phyloP scores from a whole-genome alignment of 2,888 invertebrate species.

The Sphaerophoria rueppellii region DNA sequence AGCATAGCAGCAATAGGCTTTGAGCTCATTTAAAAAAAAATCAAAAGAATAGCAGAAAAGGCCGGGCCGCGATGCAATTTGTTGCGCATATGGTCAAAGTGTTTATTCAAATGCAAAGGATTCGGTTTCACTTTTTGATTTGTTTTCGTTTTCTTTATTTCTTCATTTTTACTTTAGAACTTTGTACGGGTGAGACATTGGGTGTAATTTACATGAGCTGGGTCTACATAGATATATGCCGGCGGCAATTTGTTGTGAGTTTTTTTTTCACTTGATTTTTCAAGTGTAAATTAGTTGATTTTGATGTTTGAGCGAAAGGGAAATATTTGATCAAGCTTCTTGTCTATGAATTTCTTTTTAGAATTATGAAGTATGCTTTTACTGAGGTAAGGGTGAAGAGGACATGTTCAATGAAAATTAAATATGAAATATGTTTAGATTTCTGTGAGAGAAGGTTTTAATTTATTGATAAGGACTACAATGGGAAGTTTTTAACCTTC shows the following conservation, averaged over 20 bases:
- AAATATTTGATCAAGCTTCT: slow-evolving; percentile 41
- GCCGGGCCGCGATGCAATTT: slow-evolving; percentile 52
- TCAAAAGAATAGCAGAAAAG: not conserved
- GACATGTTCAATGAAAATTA: not conserved
- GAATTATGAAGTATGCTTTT: not conserved
- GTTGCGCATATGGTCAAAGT: slow-evolving; percentile 74
- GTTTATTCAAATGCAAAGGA: slow-evolving; percentile 71
- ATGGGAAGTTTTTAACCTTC: not conserved
- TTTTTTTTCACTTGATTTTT: slow-evolving; percentile 63
- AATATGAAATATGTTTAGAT: slow-evolving; percentile 22
- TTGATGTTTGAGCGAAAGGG: slow-evolving; percentile 40
- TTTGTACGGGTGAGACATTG: slow-evolving; percentile 54
- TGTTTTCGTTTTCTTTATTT: slow-evolving; percentile 10
- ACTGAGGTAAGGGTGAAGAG: not conserved
- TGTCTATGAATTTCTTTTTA: slow-evolving; percentile 24
- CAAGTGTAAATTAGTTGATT: slow-evolving; percentile 72
- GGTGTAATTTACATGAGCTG: slow-evolving; percentile 50
- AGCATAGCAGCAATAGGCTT: slow-evolving; percentile 45
- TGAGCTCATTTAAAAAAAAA: not conserved
- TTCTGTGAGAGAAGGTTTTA: slow-evolving; percentile 1
- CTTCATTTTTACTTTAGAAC: slow-evolving; percentile 1
- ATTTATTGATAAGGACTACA: slow-evolving; percentile 20
- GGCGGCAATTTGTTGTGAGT: slow-evolving; percentile 39
- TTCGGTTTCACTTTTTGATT: slow-evolving; percentile 59
- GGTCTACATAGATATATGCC: slow-evolving; percentile 1